A percentile compares a stretch with the other conserved stretches of the same genome.
These are phyloP conservation scores for Phyllostomus discolor DNA, from an alignment of 2,113 vertebrate genomes.

Conservation along the genomic window DNA sequence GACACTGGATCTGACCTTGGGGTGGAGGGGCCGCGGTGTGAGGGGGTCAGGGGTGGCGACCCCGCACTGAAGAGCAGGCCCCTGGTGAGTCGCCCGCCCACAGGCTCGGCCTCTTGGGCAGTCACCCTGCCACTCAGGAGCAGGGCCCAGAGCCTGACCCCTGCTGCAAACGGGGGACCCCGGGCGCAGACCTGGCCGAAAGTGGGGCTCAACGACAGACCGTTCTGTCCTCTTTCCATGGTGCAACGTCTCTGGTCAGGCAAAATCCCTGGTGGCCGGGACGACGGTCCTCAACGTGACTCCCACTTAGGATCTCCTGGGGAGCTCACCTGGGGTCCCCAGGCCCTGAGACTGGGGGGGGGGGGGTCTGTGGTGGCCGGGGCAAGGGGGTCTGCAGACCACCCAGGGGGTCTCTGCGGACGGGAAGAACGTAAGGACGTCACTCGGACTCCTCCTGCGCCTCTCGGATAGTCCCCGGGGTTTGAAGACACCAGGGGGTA, in stretches of 20 bases:
- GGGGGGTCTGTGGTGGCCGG: fast-evolving
- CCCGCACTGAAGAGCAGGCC: fast-evolving
- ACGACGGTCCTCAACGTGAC: fast-evolving
- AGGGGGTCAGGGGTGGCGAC: fast-evolving
- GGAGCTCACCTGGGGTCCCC: not conserved
- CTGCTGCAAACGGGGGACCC: not conserved
- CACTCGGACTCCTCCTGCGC: not conserved
- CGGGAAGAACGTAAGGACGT: not conserved
- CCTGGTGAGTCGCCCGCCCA: not conserved
- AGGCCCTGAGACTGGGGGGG: not conserved
- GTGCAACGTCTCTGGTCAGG: not conserved
- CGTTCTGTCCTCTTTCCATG: not conserved
- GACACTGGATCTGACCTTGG: fast-evolving
- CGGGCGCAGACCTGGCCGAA: not conserved
- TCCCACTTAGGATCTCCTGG: not conserved
- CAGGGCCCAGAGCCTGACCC: too few relatives aligned
- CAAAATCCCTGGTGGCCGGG: not conserved
- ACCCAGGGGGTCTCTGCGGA: too few relatives aligned
- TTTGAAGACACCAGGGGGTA: not conserved
- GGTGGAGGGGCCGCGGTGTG: fast-evolving
- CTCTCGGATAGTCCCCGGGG: not conserved
- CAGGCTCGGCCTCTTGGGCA: too few relatives aligned
- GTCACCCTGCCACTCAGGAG: not conserved
- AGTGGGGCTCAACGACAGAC: not conserved
- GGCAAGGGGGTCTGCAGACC: fast-evolving